phyloP scores from a whole-genome alignment of 1,140 invertebrate species.

The Pseudomyrmex pallidus region DNA sequence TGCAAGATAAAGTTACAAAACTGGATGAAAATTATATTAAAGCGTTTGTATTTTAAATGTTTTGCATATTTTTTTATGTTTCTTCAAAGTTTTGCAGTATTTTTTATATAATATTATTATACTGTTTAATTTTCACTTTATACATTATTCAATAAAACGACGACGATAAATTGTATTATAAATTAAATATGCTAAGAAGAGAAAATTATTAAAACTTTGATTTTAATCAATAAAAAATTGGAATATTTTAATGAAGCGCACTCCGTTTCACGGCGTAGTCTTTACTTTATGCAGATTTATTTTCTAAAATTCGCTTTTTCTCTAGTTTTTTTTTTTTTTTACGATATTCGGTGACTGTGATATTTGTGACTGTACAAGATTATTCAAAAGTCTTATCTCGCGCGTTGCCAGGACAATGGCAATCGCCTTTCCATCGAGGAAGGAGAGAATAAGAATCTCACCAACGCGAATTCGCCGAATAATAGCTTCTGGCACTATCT shows the following conservation, averaged over 20 bases:
- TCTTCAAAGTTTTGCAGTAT: background rate
- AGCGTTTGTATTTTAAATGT: background rate
- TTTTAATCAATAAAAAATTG: too few species aligned
- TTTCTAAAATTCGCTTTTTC: too few species aligned
- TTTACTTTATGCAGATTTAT: too few species aligned
- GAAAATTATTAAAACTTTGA: too few species aligned
- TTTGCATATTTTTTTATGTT: background rate
- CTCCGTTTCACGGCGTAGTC: too few species aligned
- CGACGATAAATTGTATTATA: too few species aligned
- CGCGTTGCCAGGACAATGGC: background rate
- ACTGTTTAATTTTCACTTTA: too few species aligned
- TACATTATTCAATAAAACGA: background rate
- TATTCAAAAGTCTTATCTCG: slow-evolving; percentile 9
- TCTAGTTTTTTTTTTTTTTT: background rate
- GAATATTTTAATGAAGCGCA: too few species aligned
- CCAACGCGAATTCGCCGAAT: background rate
- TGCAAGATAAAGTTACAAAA: too few species aligned
- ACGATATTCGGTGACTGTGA: background rate
- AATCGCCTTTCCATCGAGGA: slow-evolving; percentile 11
- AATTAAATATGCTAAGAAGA: too few species aligned
- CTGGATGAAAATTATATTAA: background rate
- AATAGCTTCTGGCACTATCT: slow-evolving; percentile 47
- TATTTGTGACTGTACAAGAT: background rate
- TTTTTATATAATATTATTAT: too few species aligned
- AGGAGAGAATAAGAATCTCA: slow-evolving; percentile 12